Conservation (phyloP, 1,140 invertebrate genomes). For the Drosophila tristis region DNA sequence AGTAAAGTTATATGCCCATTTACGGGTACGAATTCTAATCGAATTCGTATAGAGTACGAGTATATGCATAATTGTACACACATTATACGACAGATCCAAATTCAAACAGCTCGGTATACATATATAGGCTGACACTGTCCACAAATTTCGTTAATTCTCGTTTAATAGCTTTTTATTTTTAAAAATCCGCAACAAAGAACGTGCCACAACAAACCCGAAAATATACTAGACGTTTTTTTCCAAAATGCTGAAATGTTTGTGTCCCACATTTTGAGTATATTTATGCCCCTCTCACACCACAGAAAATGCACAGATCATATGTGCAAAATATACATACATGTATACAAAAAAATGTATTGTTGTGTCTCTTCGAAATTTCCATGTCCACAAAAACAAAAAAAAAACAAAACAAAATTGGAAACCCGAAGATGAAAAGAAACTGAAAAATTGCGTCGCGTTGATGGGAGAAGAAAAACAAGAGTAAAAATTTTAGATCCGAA, state of each 20-base stretch:
- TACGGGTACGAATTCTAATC: too few relatives aligned
- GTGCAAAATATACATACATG: too few relatives aligned
- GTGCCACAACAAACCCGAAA: constrained; percentile 30
- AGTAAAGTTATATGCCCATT: too few relatives aligned
- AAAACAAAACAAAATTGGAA: constrained; percentile 45
- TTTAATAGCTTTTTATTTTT: constrained; percentile 56
- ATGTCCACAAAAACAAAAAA: constrained; percentile 48
- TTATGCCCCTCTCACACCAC: neutral
- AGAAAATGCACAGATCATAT: too few relatives aligned
- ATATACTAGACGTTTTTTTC: constrained; percentile 30
- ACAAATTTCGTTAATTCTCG: constrained; percentile 37
- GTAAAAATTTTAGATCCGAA: constrained; percentile 1
- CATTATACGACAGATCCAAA: too few relatives aligned
- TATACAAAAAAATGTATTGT: constrained; percentile 51
- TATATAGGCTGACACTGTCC: constrained; percentile 6
- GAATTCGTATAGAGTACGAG: too few relatives aligned
- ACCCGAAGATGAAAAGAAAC: constrained; percentile 50
- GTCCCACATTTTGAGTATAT: constrained; percentile 54
- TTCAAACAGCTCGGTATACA: constrained; percentile 6
- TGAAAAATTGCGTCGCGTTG: constrained; percentile 60
- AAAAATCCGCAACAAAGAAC: constrained; percentile 11
- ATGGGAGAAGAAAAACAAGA: constrained; percentile 32
- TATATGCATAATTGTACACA: too few relatives aligned
- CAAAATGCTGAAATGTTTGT: constrained; percentile 53
- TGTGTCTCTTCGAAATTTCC: constrained; percentile 43